phyloP scores from a whole-genome alignment of 2,113 vertebrate species.

The Megaceryle maxima region DNA sequence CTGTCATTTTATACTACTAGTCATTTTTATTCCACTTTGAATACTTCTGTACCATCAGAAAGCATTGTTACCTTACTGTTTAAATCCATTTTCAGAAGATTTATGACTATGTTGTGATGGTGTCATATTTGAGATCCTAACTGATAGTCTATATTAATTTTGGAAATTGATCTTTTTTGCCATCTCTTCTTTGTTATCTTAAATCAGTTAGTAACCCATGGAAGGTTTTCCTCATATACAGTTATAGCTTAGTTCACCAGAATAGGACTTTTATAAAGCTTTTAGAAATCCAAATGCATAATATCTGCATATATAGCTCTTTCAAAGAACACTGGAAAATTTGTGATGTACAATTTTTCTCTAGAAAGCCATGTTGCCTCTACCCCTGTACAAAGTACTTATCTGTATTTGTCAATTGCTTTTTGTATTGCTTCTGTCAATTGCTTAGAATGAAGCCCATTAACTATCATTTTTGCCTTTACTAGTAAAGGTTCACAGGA shows the following conservation, averaged over 20 bases:
- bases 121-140: not conserved
- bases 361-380: not conserved
- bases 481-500: fast-evolving
- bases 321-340: not conserved
- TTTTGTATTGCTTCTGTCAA: not conserved
- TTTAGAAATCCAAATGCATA: not conserved
- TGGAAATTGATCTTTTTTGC: not conserved
- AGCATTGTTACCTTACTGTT: not conserved
- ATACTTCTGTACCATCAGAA: not conserved
- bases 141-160: not conserved
- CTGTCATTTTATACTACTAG: not conserved
- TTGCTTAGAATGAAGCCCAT: not conserved
- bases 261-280: not conserved
- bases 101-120: not conserved
- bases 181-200: not conserved
- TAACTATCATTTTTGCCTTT: not conserved
- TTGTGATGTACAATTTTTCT: not conserved
- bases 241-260: not conserved
- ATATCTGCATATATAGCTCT: not conserved
- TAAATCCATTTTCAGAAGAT: not conserved
- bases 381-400: not conserved
- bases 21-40: not conserved
- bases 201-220: not conserved
- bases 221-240: not conserved
- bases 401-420: not conserved